Evolutionary conservation across 1,140 invertebrate genomes (phyloP), one percentile per base, ranked within the genome.

Genomic region (Dryas iulia): DNA sequence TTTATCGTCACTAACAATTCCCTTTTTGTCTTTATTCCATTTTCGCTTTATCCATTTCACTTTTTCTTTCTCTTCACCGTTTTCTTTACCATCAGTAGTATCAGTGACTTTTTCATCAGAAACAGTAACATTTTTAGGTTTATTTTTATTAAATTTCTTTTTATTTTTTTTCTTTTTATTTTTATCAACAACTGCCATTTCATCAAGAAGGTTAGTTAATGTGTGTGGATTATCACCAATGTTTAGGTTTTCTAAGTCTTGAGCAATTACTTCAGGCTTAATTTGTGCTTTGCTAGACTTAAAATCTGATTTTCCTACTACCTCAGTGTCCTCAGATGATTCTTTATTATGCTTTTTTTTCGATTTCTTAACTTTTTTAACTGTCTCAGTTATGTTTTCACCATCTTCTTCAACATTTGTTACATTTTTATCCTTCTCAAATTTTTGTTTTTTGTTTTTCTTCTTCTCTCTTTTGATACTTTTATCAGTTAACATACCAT

Each of bases 151-250:
- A 66, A 53, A 31, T 33, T 75, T 80, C 3, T 63, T 54, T 67
- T 73, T 81, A 8, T 69, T 63, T 58, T 81, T 84, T 26, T 82
- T 88, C 30, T 77, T 78, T 60, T 85, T 86, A 33, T 78, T 75
- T 66, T 82, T 90, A 39, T 89, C 87, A 24, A 76, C 79, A 14
- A 90, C 84, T 14, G 76, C 70, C 86, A 91, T 89, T 78, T 87
- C 82, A 64, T 89, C 86, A 6, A 91, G 68, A 4, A 91, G 54
- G 57, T 79, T 82, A 23, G 81, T 80, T 8, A 90, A 33, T 71
- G 83, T 87, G 18, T 89, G 81, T 52, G 87, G 61, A 72, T 86
- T 90, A 58, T 88, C 83, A 10, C 86, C 87, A 60, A 89, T 87
- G n/a, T 71, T 85, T 5, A 90, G 69, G 52, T 85, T 89, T 72